Conservation (phyloP, 2,797 vertebrate species). For the Enteromius treurensis region DNA sequence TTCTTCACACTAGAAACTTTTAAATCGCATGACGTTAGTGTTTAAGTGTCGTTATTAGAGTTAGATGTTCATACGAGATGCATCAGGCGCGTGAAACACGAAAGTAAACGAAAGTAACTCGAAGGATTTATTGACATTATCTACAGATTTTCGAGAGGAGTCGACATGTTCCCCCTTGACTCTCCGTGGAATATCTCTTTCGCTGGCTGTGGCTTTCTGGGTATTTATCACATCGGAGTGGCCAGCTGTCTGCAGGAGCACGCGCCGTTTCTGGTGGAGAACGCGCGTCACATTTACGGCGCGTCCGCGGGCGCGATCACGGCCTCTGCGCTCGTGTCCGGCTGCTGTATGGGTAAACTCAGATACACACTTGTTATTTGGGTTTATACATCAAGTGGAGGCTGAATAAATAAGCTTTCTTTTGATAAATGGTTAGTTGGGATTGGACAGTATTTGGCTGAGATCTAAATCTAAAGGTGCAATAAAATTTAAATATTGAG, state of each 20-base stretch:
- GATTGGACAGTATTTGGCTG: no score
- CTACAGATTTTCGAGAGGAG: neutral
- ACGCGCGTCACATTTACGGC: constrained; percentile 91
- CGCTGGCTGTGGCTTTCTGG: constrained; percentile 95
- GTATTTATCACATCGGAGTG: constrained; percentile 94
- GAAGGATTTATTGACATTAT: neutral
- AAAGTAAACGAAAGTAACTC: neutral
- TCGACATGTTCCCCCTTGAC: constrained; percentile 87
- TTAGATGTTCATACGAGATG: neutral
- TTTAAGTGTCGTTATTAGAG: neutral
- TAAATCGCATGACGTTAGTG: neutral
- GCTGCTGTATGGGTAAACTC: constrained; percentile 87
- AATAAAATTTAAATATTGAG: no score
- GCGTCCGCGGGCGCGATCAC: constrained; percentile 94
- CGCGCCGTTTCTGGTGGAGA: constrained; percentile 89
- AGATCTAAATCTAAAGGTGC: no score
- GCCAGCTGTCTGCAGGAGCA: constrained; percentile 92
- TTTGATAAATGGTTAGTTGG: no score
- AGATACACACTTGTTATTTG: no score
- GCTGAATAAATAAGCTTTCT: no score
- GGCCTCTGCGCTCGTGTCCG: constrained; percentile 87
- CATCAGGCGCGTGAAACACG: neutral
- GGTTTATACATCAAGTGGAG: no score
- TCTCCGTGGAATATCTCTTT: constrained; percentile 96
- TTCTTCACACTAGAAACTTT: neutral